Evolutionary conservation across 2,113 vertebrate genomes (phyloP), one percentile per base, ranked within the genome.

Genomic region (Triplophysa dalaica): DNA sequence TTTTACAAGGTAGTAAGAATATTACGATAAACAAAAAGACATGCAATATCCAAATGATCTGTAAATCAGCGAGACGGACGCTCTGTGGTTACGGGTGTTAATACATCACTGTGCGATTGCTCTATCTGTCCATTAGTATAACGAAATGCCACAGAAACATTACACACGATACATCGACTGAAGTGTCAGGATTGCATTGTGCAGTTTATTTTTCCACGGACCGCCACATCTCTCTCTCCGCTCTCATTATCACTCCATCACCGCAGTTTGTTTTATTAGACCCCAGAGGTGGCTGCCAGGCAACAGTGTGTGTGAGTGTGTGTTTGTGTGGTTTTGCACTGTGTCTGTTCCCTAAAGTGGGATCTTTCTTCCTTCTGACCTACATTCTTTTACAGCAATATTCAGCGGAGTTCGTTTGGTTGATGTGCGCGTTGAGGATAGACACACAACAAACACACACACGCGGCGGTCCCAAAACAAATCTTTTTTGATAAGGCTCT

Each of bases 351-450:
- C 69, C 61, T 56, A 77, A 70, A 70, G 68, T 81, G 80, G 66
- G 29, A 65, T 70, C 38, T 52, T 74, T 78, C 70, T 50, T 78
- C 68, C 56, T 61, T 78, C 24, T 82, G 81, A 82, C 81, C 81
- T 77, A 70, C 74, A 78, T 77, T 65, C 33, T 33, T 78, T 73
- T 50, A 65, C 26, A 22, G 61, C 66, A 70, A 75, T 70, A 76
- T 68, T 70, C 74, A 63, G 65, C 22, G 24, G 74, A 81, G 29
- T 80, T 66, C 19, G 72, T 78, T 62, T 61, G 63, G 43, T 65
- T 70, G 67, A 64, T 69, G 24, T 41, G 66, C 62, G 66, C 45
- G 45, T 14, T 19, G 45, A 73, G 50, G 11, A 67, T 56, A 29
- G 19, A 75, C 43, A 45, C 19, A 75, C 14, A 72, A 68, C 33